These are phyloP conservation scores for Steatornis caripensis DNA, from an alignment of 2,113 vertebrate genomes.

Conservation along the genomic window DNA sequence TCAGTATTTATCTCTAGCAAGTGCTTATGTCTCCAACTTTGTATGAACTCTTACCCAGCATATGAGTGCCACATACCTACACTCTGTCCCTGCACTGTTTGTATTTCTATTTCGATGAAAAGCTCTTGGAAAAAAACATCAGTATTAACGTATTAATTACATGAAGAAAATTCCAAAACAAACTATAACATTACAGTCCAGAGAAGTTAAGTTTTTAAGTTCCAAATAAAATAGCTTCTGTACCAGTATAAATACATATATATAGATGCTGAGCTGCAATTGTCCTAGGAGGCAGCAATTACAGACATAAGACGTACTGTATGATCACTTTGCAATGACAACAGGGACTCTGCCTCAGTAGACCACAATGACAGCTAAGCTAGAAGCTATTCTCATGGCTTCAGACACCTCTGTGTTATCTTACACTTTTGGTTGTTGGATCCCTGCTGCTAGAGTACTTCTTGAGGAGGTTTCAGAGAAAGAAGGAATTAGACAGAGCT, in stretches of 20 bases:
- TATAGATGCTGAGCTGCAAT: neutral
- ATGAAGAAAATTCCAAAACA: neutral
- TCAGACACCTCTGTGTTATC: neutral
- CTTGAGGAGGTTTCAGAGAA: neutral
- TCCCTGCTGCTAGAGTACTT: neutral
- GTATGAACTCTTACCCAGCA: neutral
- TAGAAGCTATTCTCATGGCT: neutral
- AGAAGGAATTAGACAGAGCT: neutral
- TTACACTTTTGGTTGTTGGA: neutral
- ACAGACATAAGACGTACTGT: neutral
- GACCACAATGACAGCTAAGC: neutral
- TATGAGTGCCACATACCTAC: neutral
- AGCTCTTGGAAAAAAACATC: neutral
- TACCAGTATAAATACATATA: no score
- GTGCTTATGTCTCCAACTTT: neutral
- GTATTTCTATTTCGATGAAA: neutral
- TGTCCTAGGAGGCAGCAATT: neutral
- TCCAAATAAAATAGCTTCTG: neutral
- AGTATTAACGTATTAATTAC: neutral
- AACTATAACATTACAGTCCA: neutral
- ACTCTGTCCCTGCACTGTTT: neutral
- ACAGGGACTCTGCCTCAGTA: neutral
- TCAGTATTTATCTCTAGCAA: neutral
- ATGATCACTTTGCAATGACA: neutral
- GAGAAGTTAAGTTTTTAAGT: neutral